Evolutionary conservation across 2,888 invertebrate species (phyloP).

Genomic region (Lochmaea capreae): DNA sequence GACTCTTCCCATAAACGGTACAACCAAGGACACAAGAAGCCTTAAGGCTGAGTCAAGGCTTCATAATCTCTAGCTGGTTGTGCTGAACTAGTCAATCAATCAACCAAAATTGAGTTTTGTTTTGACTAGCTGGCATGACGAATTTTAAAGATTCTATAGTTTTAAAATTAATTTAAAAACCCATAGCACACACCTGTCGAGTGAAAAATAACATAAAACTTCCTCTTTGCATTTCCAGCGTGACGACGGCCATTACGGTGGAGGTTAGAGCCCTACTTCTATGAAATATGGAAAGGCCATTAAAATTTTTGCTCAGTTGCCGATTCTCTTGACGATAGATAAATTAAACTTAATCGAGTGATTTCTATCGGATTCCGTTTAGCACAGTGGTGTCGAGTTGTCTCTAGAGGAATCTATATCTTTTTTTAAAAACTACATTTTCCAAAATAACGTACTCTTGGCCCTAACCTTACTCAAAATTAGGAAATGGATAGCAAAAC

Average conservation of each 20-base stretch:
- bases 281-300: constrained; percentile 44
- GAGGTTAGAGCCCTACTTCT: constrained; percentile 35
- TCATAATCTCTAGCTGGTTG: too few relatives aligned
- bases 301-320: constrained; percentile 45
- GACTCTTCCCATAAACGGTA: too few relatives aligned
- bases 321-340: constrained; percentile 35
- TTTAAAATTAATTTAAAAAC: neutral
- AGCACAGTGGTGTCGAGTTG: constrained; percentile 4
- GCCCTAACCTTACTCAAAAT: too few relatives aligned
- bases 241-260: constrained; percentile 37
- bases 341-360: constrained; percentile 26
- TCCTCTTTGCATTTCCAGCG: constrained; percentile 1
- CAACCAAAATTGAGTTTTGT: neutral
- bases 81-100: too few relatives aligned
- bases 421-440: neutral
- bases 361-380: constrained; percentile 29
- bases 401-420: neutral
- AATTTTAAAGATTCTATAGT: neutral
- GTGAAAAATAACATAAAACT: neutral
- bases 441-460: too few relatives aligned
- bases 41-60: too few relatives aligned
- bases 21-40: too few relatives aligned
- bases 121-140: neutral
- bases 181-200: neutral
- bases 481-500: too few relatives aligned